Percentiles rank a stretch among this genome's conserved stretches.
phyloP scores from a whole-genome alignment of 2,113 vertebrate species.

The Meriones unguiculatus region DNA sequence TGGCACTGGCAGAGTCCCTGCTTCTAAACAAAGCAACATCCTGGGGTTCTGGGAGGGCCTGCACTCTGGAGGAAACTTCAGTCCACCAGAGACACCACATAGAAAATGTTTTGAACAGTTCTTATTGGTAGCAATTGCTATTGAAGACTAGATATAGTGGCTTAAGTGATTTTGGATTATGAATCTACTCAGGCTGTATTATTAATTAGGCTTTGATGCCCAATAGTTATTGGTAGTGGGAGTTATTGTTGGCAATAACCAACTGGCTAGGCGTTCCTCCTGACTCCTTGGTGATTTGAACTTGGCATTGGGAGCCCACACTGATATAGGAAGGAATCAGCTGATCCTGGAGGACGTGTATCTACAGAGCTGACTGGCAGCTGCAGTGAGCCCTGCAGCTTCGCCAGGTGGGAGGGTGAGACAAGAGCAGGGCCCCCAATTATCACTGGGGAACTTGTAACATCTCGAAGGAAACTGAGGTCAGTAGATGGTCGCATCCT shows the following conservation, averaged over 20 bases:
- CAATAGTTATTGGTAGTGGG: rapidly evolving
- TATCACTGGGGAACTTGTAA: neutral
- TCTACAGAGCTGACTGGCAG: neutral
- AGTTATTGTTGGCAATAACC: neutral
- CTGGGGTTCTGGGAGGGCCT: neutral
- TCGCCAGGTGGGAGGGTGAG: neutral
- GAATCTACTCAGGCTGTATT: neutral
- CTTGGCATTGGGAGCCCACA: neutral
- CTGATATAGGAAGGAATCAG: neutral
- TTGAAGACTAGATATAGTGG: neutral
- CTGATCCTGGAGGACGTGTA: rapidly evolving
- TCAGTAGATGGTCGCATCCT: neutral
- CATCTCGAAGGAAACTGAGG: neutral
- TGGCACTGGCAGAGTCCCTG: neutral
- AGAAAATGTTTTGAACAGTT: neutral
- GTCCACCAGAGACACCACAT: neutral
- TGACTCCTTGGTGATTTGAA: neutral
- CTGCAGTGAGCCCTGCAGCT: neutral
- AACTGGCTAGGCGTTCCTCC: too few relatives aligned
- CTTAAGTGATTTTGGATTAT: rapidly evolving
- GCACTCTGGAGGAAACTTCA: neutral
- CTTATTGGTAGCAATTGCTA: neutral
- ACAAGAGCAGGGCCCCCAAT: rapidly evolving
- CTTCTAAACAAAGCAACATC: neutral
- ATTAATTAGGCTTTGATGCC: neutral